Evolutionary conservation across 1,140 invertebrate species (phyloP).

Genomic region (Copidosoma floridanum): DNA sequence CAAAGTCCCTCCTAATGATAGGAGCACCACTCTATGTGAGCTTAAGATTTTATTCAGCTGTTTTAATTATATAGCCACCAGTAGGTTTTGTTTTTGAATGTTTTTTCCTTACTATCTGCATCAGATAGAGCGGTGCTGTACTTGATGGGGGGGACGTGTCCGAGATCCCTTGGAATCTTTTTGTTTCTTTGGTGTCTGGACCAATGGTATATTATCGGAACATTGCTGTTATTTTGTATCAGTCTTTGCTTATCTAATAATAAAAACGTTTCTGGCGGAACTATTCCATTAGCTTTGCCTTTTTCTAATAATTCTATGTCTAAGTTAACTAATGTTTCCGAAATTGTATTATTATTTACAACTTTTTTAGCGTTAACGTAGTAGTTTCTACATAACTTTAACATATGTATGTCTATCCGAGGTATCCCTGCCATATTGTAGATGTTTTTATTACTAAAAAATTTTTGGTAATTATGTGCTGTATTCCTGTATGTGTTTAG

Average conservation of each 20-base stretch:
- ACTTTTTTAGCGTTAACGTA: neutral
- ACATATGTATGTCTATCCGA: too few relatives aligned
- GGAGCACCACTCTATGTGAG: too few relatives aligned
- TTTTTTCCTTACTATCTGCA: too few relatives aligned
- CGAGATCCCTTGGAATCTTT: too few relatives aligned
- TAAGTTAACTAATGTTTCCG: neutral
- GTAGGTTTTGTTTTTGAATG: too few relatives aligned
- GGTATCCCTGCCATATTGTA: neutral
- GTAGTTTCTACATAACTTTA: neutral
- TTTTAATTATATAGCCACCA: too few relatives aligned
- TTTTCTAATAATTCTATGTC: neutral
- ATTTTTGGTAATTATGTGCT: neutral
- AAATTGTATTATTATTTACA: too few relatives aligned
- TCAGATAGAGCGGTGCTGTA: too few relatives aligned
- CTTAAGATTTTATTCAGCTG: too few relatives aligned
- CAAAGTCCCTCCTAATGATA: too few relatives aligned
- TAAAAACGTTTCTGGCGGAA: neutral
- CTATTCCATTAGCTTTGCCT: neutral
- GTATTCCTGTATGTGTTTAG: neutral
- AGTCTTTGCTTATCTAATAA: neutral
- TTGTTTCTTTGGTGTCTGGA: conserved; percentile 30
- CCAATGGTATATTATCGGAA: conserved; percentile 16
- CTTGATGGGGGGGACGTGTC: too few relatives aligned
- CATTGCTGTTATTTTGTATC: conserved; percentile 16
- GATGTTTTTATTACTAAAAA: neutral